Evolutionary conservation across 2,888 invertebrate genomes (phyloP), one percentile per base, ranked within the genome.

Genomic region (Cephalotes varians): DNA sequence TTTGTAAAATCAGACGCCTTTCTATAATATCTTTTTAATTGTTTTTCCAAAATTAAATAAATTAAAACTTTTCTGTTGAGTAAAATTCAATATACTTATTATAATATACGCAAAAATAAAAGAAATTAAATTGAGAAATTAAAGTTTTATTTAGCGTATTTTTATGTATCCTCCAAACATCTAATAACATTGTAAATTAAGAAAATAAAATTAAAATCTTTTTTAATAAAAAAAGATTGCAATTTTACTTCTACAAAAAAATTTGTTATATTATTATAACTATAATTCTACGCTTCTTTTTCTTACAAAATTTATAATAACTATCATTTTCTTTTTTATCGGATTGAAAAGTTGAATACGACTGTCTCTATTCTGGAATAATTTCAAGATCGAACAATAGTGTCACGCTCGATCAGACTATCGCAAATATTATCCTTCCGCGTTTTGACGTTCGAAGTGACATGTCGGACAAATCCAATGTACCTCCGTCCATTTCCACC

Each of bases 401-500:
- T 62, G 85, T 74, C 69, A 72, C 72, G 34, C 84, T 82, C 85
- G 89, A 77, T 83, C 86, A 76, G 82, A 72, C 83, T 67, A 86
- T 81, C 85, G 79, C 83, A 92, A 91, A 92, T 91, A 92, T 91
- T 91, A 82, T 90, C 83, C 49, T 81, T 74, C 69, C 84, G 86
- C 86, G 87, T 85, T 84, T 69, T 85, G 89, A 88, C 91, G 74
- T 85, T 84, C 81, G n/a, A 73, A 84, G 74, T 82, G 86, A 82
- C 90, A 85, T 81, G 56, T 81, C 73, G 71, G 67, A 82, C 82
- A 82, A 84, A 83, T 77, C 60, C 64, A 47, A 85, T 47, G 74
- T 44, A 83, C 62, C 79, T 80, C 74, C 74, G 37, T 49, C 79
- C 51, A 28, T 47, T 62, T 58, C 81, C 80, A 80, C 80, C 77